Conservation (phyloP, 2,113 vertebrate species). For the Saccopteryx leptura region DNA sequence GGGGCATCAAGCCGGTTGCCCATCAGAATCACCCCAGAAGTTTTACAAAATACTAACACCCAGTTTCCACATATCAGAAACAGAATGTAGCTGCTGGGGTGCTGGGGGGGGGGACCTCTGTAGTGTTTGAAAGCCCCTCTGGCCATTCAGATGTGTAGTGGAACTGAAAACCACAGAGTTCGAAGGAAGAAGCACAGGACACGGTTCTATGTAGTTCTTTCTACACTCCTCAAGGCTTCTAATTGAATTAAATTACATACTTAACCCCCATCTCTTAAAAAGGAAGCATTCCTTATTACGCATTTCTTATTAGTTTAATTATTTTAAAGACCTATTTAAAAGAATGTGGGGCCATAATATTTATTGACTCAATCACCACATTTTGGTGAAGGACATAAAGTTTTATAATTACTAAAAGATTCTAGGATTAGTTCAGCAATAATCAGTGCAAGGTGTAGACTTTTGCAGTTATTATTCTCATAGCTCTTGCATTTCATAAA, state of each 20-base stretch:
- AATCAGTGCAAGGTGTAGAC: background rate
- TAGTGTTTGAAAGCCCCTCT: background rate
- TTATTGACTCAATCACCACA: background rate
- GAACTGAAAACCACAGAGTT: background rate
- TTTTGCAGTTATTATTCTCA: background rate
- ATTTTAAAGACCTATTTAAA: background rate
- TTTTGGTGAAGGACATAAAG: background rate
- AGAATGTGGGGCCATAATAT: background rate
- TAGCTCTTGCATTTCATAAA: background rate
- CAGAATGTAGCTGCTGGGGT: background rate
- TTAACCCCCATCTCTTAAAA: background rate
- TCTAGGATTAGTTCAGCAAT: background rate
- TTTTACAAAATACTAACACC: background rate
- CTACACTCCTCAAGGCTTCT: background rate
- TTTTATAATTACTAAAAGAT: background rate
- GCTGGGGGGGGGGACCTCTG: background rate
- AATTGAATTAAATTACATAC: background rate
- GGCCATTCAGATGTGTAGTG: background rate
- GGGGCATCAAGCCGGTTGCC: background rate
- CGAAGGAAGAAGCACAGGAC: background rate
- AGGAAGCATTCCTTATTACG: background rate
- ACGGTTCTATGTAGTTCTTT: background rate
- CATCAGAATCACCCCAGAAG: background rate
- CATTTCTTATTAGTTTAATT: conserved; percentile 25
- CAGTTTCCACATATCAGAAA: background rate